Evolutionary conservation across 2,888 invertebrate species (phyloP), one percentile per base, ranked within the genome.

Genomic region (Cheilosia pagana): DNA sequence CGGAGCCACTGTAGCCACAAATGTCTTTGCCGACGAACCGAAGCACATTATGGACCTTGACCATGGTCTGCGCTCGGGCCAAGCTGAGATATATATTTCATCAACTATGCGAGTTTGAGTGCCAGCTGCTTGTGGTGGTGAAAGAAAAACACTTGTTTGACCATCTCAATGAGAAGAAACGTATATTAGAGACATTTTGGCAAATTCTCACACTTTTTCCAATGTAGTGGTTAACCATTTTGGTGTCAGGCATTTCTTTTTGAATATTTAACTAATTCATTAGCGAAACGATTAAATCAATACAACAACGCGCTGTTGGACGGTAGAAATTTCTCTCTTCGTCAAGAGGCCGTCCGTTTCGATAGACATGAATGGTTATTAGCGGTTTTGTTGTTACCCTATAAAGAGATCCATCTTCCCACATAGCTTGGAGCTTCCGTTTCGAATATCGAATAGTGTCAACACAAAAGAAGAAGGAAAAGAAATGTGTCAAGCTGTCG

Each of bases 41-140:
- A 70, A 25, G 23, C 35, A 68, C 41, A 62, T 68, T 77, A 45
- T 55, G 70, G 85, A 81, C 85, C 85, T 85, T 85, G 85, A 81
- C 85, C 85, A 67, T 60, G 70, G 52, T 41, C 19, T 78, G 65
- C 52, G 65, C 57, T 43, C 50, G 23, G 53, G 35, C 62, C 53
- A 68, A 50, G 53, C 59, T 48, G n/a, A 50, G 59, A 50, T 39
- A 16, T 43, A 6, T 1, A 14, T 4, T 4, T n/a, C 3, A 16
- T n/a, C 45, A 41, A 77, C 67, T 72, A 45, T 45, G 48, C 28
- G 59, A 50, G 50, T 31, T 55, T 45, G 39, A 39, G 39, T 57
- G 43, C 45, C 74, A 83, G 65, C 68, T 79, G 75, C 53, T 57
- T 53, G 19, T 60, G 14, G 21, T 52, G 57, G 39, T 75, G 41